These are phyloP conservation scores for Holcopasites calliopsidis DNA, from an alignment of 1,140 invertebrate genomes.

Conservation along the genomic window DNA sequence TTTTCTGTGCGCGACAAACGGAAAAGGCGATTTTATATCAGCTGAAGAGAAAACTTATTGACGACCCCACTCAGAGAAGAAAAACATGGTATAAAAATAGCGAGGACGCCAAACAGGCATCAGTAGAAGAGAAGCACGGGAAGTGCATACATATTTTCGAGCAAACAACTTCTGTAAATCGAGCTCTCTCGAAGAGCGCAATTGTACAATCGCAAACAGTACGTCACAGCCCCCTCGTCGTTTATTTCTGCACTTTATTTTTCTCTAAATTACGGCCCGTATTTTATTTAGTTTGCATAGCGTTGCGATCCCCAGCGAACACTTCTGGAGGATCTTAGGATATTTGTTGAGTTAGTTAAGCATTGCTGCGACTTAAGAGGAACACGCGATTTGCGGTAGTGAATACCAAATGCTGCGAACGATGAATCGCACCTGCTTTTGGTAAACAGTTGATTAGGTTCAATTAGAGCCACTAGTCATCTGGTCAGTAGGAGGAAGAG, in stretches of 20 bases:
- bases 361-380: too few species aligned
- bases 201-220: background rate
- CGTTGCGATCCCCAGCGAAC: too few species aligned
- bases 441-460: conserved; percentile 1
- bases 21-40: conserved; percentile 10
- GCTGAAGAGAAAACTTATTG: background rate
- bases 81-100: conserved; percentile 12
- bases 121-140: too few species aligned
- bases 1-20: background rate
- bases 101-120: background rate
- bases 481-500: background rate
- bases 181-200: too few species aligned
- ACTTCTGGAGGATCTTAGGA: too few species aligned
- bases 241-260: background rate
- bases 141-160: too few species aligned
- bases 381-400: too few species aligned
- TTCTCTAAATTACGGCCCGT: too few species aligned
- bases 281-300: too few species aligned
- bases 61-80: conserved; percentile 6
- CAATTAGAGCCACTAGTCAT: conserved; percentile 12
- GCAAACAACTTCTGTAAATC: background rate
- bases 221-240: too few species aligned
- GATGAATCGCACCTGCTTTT: background rate
- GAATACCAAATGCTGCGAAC: background rate
- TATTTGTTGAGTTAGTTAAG: too few species aligned